Evolutionary conservation across 1,140 invertebrate genomes (phyloP).

Genomic region (Cyclargus thomasi): DNA sequence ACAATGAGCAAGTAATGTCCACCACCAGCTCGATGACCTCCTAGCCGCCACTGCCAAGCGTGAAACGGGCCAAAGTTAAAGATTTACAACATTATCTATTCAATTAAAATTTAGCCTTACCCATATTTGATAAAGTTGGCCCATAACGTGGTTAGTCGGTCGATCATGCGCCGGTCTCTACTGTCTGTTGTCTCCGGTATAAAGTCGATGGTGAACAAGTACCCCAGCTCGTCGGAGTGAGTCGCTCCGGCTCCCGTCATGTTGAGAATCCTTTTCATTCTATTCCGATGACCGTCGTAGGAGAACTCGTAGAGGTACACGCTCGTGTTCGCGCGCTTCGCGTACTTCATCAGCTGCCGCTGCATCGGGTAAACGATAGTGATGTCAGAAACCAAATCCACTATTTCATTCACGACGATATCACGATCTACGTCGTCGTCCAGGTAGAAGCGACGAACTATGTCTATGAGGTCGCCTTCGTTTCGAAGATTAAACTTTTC

Average conservation of each 20-base stretch:
- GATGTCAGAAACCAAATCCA: slow-evolving; percentile 31
- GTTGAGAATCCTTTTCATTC: slow-evolving; percentile 18
- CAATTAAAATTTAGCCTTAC: neutral
- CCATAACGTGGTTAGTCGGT: neutral
- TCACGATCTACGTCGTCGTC: slow-evolving; percentile 25
- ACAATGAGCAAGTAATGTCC: no score
- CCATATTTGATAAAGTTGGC: neutral
- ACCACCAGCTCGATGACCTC: no score
- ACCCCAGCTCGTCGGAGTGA: slow-evolving; percentile 35
- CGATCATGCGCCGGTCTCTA: neutral
- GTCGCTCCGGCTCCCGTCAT: slow-evolving; percentile 24
- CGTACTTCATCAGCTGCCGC: slow-evolving; percentile 23
- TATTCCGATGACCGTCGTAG: slow-evolving; percentile 14
- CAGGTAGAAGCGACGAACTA: slow-evolving; percentile 30
- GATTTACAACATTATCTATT: no score
- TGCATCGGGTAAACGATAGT: slow-evolving; percentile 25
- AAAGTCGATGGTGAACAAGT: slow-evolving; percentile 24
- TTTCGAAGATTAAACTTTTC: slow-evolving; percentile 4
- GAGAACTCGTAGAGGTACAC: slow-evolving; percentile 36
- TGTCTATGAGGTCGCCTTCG: slow-evolving; percentile 16
- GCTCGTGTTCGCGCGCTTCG: slow-evolving; percentile 22
- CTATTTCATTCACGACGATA: slow-evolving; percentile 18
- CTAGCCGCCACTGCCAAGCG: no score
- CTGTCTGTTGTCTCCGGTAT: neutral
- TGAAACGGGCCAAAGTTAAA: no score